Evolutionary conservation across 2,113 vertebrate species (phyloP), one percentile per base, ranked within the genome.

Genomic region (Pyrgilauda ruficollis): DNA sequence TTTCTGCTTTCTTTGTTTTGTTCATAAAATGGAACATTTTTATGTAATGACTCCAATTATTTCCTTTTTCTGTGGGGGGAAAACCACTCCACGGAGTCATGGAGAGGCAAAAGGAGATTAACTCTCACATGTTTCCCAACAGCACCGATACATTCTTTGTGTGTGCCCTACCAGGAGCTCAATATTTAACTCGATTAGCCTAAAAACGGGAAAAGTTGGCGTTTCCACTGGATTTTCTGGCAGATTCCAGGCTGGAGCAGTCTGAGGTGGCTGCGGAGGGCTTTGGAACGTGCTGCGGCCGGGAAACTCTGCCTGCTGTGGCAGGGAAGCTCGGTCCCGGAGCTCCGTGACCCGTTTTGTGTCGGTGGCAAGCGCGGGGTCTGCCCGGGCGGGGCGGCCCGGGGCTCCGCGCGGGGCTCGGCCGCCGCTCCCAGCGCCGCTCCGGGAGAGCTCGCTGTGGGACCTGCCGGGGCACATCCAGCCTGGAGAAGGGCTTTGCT

Each of bases 221-320:
- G 0, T 80, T 84, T n/a, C 8, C 18, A 47, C 53, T 3, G 80
- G 43, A 1, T 73, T 86, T 84, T 4, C 39, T 16, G 52, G 76
- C 56, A 19, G 80, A 9, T 61, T 17, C 35, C 67, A 72, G 72
- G 4, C 4, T 4, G 68, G 64, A 50, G 43, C 4, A 0, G 39
- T 55, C 13, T 0, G 19, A 7, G 26, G 0, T 22, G 81, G 15
- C 26, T 9, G 37, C 2, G 44, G 35, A 18, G 26, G 63, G 72
- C 18, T 21, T 89, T 28, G 8, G 35, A 27, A 6, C 0, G 35
- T 0, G 13, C 0, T 3, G 39, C 2, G 61, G 19, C 10, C 14
- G 66, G 86, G 83, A 13, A 43, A 37, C 37, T 37, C 37, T 37
- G 37, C 9, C 37, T 37, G 37, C 37, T 37, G 37, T 37, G 37